Conservation (phyloP, 2,113 vertebrate species). For the Menura novaehollandiae region DNA sequence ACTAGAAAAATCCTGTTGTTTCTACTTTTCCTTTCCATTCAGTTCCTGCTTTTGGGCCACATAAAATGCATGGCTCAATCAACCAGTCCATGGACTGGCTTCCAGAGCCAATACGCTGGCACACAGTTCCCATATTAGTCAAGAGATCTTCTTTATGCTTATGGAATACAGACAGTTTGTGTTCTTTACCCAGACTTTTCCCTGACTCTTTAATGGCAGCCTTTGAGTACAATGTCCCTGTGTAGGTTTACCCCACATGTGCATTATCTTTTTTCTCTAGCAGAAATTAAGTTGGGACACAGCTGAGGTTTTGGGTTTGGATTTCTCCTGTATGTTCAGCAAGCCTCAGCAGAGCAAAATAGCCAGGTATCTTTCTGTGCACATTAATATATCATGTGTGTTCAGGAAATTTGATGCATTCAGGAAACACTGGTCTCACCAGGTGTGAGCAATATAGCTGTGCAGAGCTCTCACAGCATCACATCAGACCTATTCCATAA, state of each 20-base stretch:
- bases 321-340: background rate
- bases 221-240: background rate
- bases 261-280: background rate
- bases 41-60: background rate
- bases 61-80: background rate
- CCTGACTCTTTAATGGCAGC: background rate
- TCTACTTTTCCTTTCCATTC: background rate
- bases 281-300: background rate
- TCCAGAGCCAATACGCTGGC: background rate
- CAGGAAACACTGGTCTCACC: slow-evolving; percentile 10
- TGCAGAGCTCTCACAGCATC: background rate
- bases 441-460: background rate
- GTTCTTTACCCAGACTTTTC: background rate
- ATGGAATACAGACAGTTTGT: background rate
- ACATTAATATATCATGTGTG: background rate
- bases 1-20: background rate
- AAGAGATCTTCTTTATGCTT: background rate
- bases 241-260: background rate
- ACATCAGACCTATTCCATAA: background rate
- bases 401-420: background rate
- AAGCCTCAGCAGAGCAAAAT: background rate
- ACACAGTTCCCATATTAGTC: background rate
- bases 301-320: background rate
- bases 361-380: background rate
- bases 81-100: background rate